phyloP scores from a whole-genome alignment of 1,140 invertebrate genomes.

The Mylabris phalerata region DNA sequence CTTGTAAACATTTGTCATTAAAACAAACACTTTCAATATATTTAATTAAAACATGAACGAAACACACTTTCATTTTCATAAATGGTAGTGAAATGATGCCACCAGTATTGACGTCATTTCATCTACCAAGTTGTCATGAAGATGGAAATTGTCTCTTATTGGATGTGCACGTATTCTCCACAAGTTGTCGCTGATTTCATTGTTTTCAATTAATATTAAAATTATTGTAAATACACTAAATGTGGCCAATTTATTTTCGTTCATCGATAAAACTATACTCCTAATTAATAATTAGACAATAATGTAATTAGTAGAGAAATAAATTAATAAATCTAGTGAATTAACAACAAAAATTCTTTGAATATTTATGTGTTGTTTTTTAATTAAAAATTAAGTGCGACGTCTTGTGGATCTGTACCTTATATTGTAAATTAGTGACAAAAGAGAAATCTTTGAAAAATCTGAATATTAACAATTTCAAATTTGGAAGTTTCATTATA shows the following conservation, averaged over 20 bases:
- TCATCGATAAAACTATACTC: constrained; percentile 4
- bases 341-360: too few species aligned
- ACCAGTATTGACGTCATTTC: too few species aligned
- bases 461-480: constrained; percentile 35
- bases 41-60: neutral
- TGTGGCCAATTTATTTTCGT: constrained; percentile 16
- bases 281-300: constrained; percentile 25
- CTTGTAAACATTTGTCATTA: constrained; percentile 31
- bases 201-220: constrained; percentile 1
- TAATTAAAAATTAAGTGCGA: constrained; percentile 17
- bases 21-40: neutral
- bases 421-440: constrained; percentile 34
- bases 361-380: neutral
- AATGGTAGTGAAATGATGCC: too few species aligned
- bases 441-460: constrained; percentile 29
- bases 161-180: constrained; percentile 29
- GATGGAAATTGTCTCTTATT: too few species aligned
- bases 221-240: constrained; percentile 36
- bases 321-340: neutral
- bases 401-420: constrained; percentile 33
- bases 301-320: constrained; percentile 14
- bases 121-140: too few species aligned
- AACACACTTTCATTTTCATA: too few species aligned
- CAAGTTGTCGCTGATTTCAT: constrained; percentile 21
- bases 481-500: constrained; percentile 36